phyloP scores from a whole-genome alignment of 2,888 invertebrate genomes.

The Tupiocoris notatus region DNA sequence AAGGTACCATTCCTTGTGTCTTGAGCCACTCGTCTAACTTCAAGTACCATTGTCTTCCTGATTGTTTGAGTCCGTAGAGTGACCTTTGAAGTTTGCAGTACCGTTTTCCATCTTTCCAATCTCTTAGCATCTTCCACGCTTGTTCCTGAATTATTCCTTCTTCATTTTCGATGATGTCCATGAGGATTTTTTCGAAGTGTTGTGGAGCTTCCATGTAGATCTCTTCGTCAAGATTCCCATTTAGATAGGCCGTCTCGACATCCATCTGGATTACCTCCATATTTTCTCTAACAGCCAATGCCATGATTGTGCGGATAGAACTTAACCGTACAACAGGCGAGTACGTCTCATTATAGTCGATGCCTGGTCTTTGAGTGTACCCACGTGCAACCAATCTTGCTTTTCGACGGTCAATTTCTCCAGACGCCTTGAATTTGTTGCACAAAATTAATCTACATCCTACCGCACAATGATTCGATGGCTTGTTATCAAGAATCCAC shows the following conservation, averaged over 20 bases:
- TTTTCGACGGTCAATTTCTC: neutral
- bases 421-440: neutral
- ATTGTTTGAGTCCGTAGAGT: neutral
- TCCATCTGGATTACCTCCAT: neutral
- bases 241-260: neutral
- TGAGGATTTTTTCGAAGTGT: neutral
- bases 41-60: slow-evolving; percentile 8
- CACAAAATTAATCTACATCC: neutral
- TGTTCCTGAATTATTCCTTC: neutral
- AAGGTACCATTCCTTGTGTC: neutral
- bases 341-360: neutral
- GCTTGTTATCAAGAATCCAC: neutral
- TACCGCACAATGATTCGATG: neutral
- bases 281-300: neutral
- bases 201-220: neutral
- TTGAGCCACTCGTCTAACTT: neutral
- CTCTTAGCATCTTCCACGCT: neutral
- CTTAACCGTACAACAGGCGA: neutral
- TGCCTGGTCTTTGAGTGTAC: neutral
- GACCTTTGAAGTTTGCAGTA: neutral
- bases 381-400: neutral
- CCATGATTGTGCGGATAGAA: neutral
- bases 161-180: neutral
- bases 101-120: neutral
- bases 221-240: slow-evolving; percentile 1